phyloP scores from a whole-genome alignment of 2,888 invertebrate species.

The Netelia virgata region DNA sequence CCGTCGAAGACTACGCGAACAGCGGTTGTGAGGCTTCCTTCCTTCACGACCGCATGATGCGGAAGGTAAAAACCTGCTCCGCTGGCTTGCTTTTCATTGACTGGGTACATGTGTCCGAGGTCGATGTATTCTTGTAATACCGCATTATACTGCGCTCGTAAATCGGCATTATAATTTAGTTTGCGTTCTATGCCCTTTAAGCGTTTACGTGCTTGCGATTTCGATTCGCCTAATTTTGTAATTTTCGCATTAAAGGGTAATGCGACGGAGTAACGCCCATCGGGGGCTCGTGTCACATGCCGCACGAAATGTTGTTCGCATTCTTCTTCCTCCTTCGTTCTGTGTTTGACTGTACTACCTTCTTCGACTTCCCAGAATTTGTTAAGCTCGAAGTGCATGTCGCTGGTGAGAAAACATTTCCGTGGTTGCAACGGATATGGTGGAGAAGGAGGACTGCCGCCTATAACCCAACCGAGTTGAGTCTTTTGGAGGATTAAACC shows the following conservation, averaged over 20 bases:
- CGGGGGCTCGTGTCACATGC: constrained; percentile 35
- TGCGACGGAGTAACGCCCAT: constrained; percentile 59
- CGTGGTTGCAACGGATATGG: constrained; percentile 11
- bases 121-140: constrained; percentile 23
- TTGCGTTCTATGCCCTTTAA: constrained; percentile 20
- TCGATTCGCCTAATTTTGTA: constrained; percentile 50
- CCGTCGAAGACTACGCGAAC: constrained; percentile 68
- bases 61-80: constrained; percentile 36
- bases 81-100: background rate
- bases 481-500: constrained; percentile 53
- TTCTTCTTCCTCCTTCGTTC: constrained; percentile 20
- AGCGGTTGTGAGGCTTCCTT: constrained; percentile 58
- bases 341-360: background rate
- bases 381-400: constrained; percentile 5
- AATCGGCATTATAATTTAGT: background rate
- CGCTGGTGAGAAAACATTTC: constrained; percentile 1
- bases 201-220: background rate
- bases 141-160: background rate
- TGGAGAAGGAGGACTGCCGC: constrained; percentile 14
- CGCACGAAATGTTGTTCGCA: constrained; percentile 51
- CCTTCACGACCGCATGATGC: constrained; percentile 57
- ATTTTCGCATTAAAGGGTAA: constrained; percentile 56
- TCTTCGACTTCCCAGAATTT: constrained; percentile 5
- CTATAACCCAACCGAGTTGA: constrained; percentile 51
- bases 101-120: constrained; percentile 16